phyloP scores from a whole-genome alignment of 2,797 vertebrate species.

The Anomalospiza imberbis region DNA sequence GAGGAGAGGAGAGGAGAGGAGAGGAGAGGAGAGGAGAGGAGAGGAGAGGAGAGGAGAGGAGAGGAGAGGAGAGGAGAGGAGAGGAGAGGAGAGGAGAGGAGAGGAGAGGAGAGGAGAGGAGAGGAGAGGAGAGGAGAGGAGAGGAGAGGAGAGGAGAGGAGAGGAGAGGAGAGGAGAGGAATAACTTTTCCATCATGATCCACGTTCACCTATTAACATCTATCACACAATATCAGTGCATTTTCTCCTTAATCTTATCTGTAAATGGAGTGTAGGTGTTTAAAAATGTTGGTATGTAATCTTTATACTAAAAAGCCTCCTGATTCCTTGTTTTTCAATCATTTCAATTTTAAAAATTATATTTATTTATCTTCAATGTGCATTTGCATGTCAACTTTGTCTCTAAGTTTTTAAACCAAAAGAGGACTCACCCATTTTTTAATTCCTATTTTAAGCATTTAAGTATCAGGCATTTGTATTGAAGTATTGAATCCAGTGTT shows the following conservation, averaged over 20 bases:
- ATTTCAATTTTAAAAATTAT: neutral
- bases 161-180: no score
- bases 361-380: neutral
- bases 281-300: neutral
- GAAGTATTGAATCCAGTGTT: neutral
- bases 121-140: no score
- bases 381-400: neutral
- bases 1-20: no score
- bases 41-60: no score
- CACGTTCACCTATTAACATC: rapidly evolving
- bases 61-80: no score
- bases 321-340: neutral
- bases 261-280: neutral
- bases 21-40: no score
- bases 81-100: no score
- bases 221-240: neutral
- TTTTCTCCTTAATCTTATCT: neutral
- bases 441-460: neutral
- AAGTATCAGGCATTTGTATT: neutral
- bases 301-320: neutral
- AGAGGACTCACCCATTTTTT: neutral
- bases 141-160: neutral
- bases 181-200: neutral
- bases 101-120: no score
- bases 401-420: neutral